Evolutionary conservation across 2,797 vertebrate genomes (phyloP).

Genomic region (Orientallactaga sibirica): DNA sequence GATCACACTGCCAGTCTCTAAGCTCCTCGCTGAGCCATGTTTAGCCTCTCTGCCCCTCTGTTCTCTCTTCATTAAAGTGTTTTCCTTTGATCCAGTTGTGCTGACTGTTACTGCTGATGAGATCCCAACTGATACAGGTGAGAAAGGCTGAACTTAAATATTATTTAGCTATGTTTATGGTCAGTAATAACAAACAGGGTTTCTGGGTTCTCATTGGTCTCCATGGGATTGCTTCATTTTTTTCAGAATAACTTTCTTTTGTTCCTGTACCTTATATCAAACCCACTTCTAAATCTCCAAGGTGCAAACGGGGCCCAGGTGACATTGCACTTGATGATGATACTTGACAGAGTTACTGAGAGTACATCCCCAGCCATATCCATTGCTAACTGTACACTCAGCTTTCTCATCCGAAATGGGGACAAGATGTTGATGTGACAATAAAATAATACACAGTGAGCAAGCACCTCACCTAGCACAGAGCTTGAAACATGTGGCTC

Average conservation of each 20-base stretch:
- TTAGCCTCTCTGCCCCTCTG: background rate
- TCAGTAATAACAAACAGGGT: too few relatives aligned
- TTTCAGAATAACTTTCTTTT: background rate
- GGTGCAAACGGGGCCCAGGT: background rate
- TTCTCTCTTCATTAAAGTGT: background rate
- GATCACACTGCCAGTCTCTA: background rate
- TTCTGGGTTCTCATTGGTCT: background rate
- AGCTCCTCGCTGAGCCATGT: background rate
- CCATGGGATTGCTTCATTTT: slow-evolving; percentile 19
- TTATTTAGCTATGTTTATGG: background rate
- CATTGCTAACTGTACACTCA: background rate
- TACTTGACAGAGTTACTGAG: background rate
- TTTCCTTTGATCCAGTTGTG: background rate
- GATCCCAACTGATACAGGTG: slow-evolving; percentile 6
- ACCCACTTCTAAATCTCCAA: background rate
- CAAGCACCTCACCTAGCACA: background rate
- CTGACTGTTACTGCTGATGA: slow-evolving; percentile 22
- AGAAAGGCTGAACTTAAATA: slow-evolving; percentile 51
- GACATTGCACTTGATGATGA: background rate
- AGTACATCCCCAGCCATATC: background rate
- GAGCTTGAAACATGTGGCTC: background rate
- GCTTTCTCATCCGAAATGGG: background rate
- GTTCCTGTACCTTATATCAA: background rate
- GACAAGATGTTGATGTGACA: background rate
- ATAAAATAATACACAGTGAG: background rate